These are phyloP conservation scores for Trachymyrmex septentrionalis DNA, from an alignment of 1,140 invertebrate genomes.

Conservation along the genomic window DNA sequence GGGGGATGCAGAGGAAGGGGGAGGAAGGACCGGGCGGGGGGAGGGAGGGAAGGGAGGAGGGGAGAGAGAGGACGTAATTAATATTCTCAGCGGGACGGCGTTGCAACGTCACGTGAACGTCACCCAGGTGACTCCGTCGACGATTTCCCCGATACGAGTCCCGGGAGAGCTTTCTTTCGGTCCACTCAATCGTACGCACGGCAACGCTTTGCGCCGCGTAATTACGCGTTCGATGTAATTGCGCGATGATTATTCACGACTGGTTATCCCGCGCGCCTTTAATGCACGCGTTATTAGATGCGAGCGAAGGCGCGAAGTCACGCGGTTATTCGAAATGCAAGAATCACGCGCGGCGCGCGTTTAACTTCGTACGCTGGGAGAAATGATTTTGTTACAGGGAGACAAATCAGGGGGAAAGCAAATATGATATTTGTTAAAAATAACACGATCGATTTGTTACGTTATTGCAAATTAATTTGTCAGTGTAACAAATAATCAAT, in stretches of 20 bases:
- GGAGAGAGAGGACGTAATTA: conserved; percentile 75
- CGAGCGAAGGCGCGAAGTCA: conserved; percentile 43
- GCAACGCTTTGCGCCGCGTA: conserved; percentile 41
- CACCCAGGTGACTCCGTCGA: conserved; percentile 75
- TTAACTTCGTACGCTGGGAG: neutral
- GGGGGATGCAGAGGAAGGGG: neutral
- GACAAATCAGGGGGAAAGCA: no score
- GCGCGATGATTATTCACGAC: conserved; percentile 62
- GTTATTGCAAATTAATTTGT: no score
- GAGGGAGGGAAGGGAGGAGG: conserved; percentile 27
- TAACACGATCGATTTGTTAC: no score
- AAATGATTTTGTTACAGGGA: no score
- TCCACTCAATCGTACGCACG: conserved; percentile 4
- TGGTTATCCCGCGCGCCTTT: conserved; percentile 48
- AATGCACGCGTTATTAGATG: conserved; percentile 48
- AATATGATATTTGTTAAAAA: no score
- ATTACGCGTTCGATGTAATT: conserved; percentile 62
- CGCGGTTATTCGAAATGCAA: neutral
- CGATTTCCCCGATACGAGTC: conserved; percentile 57
- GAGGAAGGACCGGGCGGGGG: conserved; percentile 8
- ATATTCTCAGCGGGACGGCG: conserved; percentile 79
- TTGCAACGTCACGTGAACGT: conserved; percentile 73
- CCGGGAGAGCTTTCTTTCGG: conserved; percentile 28
- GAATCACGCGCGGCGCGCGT: neutral
- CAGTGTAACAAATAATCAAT: no score